These are phyloP conservation scores for Butastur rufipennis DNA, from an alignment of 2,113 vertebrate species.

Conservation along the genomic window DNA sequence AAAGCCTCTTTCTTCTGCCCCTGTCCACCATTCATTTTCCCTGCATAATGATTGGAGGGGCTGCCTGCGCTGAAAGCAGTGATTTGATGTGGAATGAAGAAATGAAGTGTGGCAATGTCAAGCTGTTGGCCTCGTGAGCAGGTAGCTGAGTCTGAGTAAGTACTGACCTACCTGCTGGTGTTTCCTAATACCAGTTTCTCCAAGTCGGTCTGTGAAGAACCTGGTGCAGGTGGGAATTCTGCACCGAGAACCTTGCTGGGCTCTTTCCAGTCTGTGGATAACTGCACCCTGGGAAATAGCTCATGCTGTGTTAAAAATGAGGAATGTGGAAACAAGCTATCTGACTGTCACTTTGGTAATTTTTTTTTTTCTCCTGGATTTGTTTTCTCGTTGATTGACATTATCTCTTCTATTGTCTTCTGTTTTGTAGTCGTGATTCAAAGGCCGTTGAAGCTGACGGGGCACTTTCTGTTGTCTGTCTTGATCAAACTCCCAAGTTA, in stretches of 20 bases:
- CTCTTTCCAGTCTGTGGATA: fast-evolving
- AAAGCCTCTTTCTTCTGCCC: no score
- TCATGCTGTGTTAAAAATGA: background rate
- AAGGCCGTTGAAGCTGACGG: background rate
- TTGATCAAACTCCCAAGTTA: background rate
- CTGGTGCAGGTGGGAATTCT: background rate
- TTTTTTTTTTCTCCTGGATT: background rate
- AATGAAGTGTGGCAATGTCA: background rate
- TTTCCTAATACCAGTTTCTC: fast-evolving
- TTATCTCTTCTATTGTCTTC: background rate
- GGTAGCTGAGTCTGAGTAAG: background rate
- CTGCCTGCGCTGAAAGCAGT: background rate
- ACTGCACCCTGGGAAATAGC: background rate
- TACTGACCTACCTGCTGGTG: background rate
- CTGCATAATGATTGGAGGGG: fast-evolving
- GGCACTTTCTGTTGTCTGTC: background rate
- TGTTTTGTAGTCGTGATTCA: background rate
- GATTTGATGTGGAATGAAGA: background rate
- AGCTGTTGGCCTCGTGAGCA: fast-evolving
- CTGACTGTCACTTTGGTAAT: background rate
- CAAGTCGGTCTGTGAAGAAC: fast-evolving
- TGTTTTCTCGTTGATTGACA: background rate
- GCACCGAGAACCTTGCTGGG: background rate
- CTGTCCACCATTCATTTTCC: fast-evolving
- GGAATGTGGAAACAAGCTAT: fast-evolving